Conservation (phyloP, 2,113 vertebrate species). For the Rhea pennata region DNA sequence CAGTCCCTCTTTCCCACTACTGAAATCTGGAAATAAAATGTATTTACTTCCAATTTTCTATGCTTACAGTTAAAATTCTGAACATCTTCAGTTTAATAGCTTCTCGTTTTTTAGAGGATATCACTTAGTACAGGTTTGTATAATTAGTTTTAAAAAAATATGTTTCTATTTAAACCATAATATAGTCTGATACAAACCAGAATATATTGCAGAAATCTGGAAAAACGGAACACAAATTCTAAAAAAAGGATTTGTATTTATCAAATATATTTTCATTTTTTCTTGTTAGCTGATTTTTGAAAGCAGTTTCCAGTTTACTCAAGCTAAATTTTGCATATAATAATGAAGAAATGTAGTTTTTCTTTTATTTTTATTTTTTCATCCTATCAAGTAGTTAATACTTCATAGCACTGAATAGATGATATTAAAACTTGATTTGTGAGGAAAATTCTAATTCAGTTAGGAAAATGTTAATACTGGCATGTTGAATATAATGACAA, state of each 20-base stretch:
- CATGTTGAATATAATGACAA: constrained; percentile 35
- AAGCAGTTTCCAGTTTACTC: constrained; percentile 15
- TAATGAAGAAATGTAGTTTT: background rate
- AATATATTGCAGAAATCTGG: background rate
- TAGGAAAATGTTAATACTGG: constrained; percentile 48
- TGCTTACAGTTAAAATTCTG: background rate
- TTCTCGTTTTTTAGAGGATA: background rate
- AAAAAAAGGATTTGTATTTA: constrained; percentile 44
- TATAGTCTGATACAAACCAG: background rate
- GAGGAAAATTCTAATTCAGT: background rate
- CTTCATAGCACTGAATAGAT: background rate
- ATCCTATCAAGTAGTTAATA: background rate
- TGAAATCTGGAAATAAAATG: background rate
- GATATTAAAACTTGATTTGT: constrained; percentile 14
- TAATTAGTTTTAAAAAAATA: background rate
- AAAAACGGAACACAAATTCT: constrained; percentile 44
- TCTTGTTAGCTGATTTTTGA: constrained; percentile 19
- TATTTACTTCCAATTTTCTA: background rate
- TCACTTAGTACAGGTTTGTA: background rate
- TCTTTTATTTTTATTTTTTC: background rate
- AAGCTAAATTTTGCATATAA: constrained; percentile 25
- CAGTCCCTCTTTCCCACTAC: background rate
- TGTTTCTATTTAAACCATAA: background rate
- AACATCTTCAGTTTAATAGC: background rate
- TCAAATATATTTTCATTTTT: constrained; percentile 41